Percentiles rank a stretch among this genome's conserved stretches.
phyloP scores from a whole-genome alignment of 2,888 invertebrate genomes.

The Labia minor region DNA sequence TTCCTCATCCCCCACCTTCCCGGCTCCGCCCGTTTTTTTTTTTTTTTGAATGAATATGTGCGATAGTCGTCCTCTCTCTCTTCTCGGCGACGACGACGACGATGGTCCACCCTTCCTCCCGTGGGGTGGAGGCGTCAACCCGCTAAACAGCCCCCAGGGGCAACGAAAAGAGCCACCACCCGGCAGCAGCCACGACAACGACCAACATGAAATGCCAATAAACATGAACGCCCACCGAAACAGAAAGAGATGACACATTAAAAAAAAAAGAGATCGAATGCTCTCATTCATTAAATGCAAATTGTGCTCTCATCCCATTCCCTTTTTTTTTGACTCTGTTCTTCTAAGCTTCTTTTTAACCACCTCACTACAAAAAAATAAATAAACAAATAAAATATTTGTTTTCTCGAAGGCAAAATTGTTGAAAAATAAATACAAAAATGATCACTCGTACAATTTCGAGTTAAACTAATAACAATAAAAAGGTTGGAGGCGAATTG shows the following conservation, averaged over 20 bases:
- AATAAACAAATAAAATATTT: no score
- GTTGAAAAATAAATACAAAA: no score
- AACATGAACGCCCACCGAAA: constrained; percentile 1
- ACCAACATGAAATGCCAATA: constrained; percentile 13
- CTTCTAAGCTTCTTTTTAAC: no score
- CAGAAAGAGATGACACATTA: constrained; percentile 7
- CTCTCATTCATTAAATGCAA: constrained; percentile 1
- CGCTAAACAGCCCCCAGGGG: constrained; percentile 7
- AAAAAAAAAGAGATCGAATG: neutral
- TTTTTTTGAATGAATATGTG: neutral
- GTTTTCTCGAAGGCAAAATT: no score
- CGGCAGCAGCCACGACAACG: neutral
- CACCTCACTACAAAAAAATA: no score
- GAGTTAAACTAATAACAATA: no score
- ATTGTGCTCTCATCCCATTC: neutral
- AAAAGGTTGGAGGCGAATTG: no score
- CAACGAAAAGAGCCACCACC: neutral
- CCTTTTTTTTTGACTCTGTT: no score
- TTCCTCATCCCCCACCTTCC: no score
- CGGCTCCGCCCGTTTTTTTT: no score
- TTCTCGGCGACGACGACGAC: neutral
- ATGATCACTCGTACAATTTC: no score
- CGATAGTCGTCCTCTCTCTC: neutral
- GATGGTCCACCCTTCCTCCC: neutral
- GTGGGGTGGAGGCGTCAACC: neutral